Base-by-base conservation (phyloP, 2,888 invertebrate genomes). In the Polyommatus icarus region DNA sequence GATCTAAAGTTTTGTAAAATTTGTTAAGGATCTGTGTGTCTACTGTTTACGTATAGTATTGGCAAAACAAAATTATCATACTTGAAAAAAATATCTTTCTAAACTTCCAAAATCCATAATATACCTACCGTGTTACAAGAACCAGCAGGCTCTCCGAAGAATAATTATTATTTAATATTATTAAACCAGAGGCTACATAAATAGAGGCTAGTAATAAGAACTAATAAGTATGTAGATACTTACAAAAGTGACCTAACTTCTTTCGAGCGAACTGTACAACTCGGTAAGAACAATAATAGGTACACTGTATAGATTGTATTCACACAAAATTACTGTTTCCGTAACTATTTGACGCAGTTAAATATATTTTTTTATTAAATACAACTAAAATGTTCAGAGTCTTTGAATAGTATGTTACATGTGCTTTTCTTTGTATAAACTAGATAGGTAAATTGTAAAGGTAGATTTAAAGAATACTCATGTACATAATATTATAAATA, bases 181-280 rank as follows among this genome's bases (percentile, higher is more conserved):
- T 5, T 36, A 32, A 71, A 18, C 24, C 24, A 61, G 54, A 57
- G 77, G 73, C 73, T 73, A 24, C 46, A 24, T 73, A 15, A 24
- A 71, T 46, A 73, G 73, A 73, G 73, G 73, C 77, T 77, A 77
- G 36, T 71, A 12, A 20, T 61, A 61, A 24, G 61, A 61, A 61
- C 8, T 54, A 18, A 50, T 50, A 50, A 18, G 50, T 15, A 15
- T n/a, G n/a, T n/a, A n/a, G n/a, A n/a, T n/a, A n/a, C 50, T 50
- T 50, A 18, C 54, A 54, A 18, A 10, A 10, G 46, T 12, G 46
- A 46, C 46, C 46, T 3, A 46, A 46, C 10, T 46, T 46, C 10
- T 12, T 10, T 10, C 10, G 46, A 46, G 46, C 46, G 46, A 10
- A 46, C 46, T 0, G 10, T 46, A 46, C 40, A 40, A 1, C 3